Percentiles rank a stretch among this genome's conserved stretches.
Evolutionary conservation across 2,113 vertebrate genomes (phyloP).

Genomic region (Crotalus horridus): DNA sequence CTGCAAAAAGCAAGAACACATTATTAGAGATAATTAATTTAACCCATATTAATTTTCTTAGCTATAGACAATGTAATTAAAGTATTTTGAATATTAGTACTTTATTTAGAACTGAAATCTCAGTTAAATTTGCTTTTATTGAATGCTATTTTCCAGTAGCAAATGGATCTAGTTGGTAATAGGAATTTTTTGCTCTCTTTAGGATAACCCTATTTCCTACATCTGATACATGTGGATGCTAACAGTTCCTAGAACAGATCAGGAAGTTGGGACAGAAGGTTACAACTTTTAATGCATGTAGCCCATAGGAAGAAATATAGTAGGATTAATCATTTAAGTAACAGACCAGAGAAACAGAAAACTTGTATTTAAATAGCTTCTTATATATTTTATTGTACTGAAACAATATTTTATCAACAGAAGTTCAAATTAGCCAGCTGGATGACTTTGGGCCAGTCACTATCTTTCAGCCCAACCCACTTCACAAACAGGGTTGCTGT

Average conservation of each 20-base stretch:
- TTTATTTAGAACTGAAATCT: background rate
- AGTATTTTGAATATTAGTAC: background rate
- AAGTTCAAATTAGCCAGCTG: background rate
- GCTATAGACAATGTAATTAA: background rate
- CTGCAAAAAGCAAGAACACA: conserved; percentile 68
- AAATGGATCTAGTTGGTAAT: background rate
- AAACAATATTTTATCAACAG: background rate
- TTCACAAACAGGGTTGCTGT: background rate
- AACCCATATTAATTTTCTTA: background rate
- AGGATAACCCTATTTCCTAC: background rate
- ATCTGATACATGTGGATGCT: background rate
- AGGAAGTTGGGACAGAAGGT: background rate
- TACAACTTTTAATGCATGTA: background rate
- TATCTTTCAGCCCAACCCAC: background rate
- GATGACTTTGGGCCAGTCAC: background rate
- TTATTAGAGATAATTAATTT: conserved; percentile 4
- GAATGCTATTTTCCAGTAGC: background rate
- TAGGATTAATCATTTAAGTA: background rate
- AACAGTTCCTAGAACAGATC: background rate
- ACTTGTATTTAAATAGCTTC: background rate
- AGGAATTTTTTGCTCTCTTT: background rate
- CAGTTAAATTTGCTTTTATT: background rate
- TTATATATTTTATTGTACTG: background rate
- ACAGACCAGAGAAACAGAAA: background rate
- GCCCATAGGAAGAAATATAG: background rate